phyloP scores from a whole-genome alignment of 2,113 vertebrate genomes.

The Geothlypis trichas region DNA sequence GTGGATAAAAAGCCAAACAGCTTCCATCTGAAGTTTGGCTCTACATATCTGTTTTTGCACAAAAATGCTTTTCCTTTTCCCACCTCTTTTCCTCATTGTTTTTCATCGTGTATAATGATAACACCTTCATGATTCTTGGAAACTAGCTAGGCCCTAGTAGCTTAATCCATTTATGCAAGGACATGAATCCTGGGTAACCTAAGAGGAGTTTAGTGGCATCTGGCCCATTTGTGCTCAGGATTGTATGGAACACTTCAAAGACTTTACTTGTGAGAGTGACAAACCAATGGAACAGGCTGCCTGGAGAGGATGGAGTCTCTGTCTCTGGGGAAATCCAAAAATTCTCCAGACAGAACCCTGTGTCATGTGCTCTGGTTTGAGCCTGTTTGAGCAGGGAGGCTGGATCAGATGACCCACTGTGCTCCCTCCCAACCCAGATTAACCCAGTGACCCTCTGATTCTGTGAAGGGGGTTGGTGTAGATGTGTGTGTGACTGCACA shows the following conservation, averaged over 20 bases:
- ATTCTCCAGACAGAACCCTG: neutral
- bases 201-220: neutral
- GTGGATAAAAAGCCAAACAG: neutral
- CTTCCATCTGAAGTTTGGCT: neutral
- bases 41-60: neutral
- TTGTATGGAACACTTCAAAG: neutral
- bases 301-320: neutral
- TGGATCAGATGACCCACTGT: accelerated
- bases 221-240: neutral
- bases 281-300: neutral
- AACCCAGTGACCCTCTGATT: neutral
- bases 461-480: accelerated
- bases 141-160: neutral
- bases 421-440: neutral
- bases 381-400: neutral
- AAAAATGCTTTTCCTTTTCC: neutral
- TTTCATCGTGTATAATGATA: neutral
- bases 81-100: neutral
- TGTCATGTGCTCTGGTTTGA: neutral
- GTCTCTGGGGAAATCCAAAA: neutral
- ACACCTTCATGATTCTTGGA: neutral
- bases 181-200: neutral
- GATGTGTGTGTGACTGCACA: accelerated
- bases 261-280: neutral
- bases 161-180: neutral